A percentile compares a stretch with the other conserved stretches of the same genome.
phyloP scores from a whole-genome alignment of 2,888 invertebrate genomes.

The Drosophila melanocephala region DNA sequence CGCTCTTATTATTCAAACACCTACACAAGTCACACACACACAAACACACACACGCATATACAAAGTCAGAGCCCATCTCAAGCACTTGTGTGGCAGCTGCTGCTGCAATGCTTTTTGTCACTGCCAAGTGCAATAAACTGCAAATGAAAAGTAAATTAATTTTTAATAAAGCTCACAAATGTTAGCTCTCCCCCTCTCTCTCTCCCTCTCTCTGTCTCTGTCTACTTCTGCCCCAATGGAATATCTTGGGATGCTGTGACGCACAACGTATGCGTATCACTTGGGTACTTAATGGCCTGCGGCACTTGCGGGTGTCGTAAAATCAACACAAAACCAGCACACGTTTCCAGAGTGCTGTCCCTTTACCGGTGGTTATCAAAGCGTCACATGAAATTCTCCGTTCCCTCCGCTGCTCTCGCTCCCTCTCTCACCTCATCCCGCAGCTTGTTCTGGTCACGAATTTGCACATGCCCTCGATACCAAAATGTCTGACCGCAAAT shows the following conservation, averaged over 20 bases:
- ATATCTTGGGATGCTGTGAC: constrained; percentile 22
- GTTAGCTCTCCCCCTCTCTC: constrained; percentile 23
- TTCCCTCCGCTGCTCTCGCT: neutral
- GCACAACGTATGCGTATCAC: constrained; percentile 55
- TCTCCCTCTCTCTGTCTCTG: neutral
- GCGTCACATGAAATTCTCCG: constrained; percentile 27
- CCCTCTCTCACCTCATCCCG: neutral
- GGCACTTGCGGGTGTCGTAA: constrained; percentile 75
- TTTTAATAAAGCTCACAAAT: constrained; percentile 77
- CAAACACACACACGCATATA: neutral
- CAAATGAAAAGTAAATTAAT: constrained; percentile 81
- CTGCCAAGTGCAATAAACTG: constrained; percentile 76
- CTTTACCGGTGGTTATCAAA: constrained; percentile 52
- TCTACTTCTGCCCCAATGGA: neutral
- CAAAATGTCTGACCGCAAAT: constrained; percentile 61
- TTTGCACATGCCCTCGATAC: constrained; percentile 34
- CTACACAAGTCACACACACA: constrained; percentile 13
- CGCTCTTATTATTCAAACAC: constrained; percentile 67
- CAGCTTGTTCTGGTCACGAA: constrained; percentile 31
- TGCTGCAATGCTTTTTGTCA: constrained; percentile 61
- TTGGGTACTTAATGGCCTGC: constrained; percentile 71
- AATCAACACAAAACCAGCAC: constrained; percentile 62
- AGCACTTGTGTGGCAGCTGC: constrained; percentile 47
- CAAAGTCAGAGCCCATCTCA: constrained; percentile 13
- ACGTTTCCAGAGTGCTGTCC: constrained; percentile 28